Conservation (phyloP, 2,797 vertebrate species). For the Ciconia nigra region DNA sequence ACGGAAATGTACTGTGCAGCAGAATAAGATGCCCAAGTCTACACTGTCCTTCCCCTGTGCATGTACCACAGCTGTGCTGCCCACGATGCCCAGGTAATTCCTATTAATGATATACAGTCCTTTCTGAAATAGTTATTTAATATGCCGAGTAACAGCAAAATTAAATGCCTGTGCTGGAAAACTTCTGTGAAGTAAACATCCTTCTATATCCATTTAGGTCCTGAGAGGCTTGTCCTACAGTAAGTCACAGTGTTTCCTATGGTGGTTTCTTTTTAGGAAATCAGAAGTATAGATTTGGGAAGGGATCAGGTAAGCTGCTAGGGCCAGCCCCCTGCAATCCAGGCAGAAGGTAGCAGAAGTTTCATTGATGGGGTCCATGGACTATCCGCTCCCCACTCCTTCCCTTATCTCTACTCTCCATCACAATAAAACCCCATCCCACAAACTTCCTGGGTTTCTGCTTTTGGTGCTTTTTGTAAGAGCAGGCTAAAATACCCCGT, state of each 20-base stretch:
- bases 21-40: constrained; percentile 79
- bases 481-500: neutral
- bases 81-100: constrained; percentile 81
- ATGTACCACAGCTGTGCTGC: constrained; percentile 80
- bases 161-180: constrained; percentile 23
- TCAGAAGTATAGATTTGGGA: neutral
- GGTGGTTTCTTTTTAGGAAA: constrained; percentile 11
- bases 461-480: neutral
- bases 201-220: constrained; percentile 23
- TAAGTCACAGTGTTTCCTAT: neutral
- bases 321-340: neutral
- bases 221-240: constrained; percentile 13
- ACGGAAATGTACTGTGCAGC: constrained; percentile 80
- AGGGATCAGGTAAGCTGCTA: neutral
- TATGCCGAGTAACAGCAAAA: neutral
- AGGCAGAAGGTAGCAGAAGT: neutral
- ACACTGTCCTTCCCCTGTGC: constrained; percentile 77
- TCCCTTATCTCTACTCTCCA: neutral
- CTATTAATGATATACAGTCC: neutral
- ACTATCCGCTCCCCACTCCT: neutral
- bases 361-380: neutral
- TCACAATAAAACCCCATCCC: neutral
- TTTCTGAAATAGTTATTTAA: neutral
- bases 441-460: neutral
- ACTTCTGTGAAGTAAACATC: constrained; percentile 1